Evolutionary conservation across 2,888 invertebrate genomes (phyloP).

Genomic region (Timandra comae): DNA sequence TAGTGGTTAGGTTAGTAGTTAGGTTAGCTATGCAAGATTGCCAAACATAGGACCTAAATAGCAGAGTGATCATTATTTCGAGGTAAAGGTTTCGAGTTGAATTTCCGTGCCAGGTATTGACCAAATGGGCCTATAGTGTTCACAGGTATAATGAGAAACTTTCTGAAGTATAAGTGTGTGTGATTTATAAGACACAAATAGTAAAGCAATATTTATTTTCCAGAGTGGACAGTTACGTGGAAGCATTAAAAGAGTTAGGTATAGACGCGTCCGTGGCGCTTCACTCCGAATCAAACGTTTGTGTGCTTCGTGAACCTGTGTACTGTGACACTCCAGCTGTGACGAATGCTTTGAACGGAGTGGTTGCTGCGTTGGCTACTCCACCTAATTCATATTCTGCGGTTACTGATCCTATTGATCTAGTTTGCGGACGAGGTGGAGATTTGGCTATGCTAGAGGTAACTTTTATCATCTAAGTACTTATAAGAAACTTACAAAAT

Average conservation of each 20-base stretch:
- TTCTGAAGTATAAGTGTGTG: neutral
- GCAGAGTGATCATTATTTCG: neutral
- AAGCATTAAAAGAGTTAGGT: slow-evolving; percentile 81
- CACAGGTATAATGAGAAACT: neutral
- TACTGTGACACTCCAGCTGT: slow-evolving; percentile 72
- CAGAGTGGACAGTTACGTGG: slow-evolving; percentile 81
- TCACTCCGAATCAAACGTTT: slow-evolving; percentile 53
- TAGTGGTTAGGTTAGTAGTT: too few species aligned
- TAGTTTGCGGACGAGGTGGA: slow-evolving; percentile 87
- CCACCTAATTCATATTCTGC: slow-evolving; percentile 90
- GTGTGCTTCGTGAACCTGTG: slow-evolving; percentile 70
- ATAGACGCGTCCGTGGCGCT: slow-evolving; percentile 66
- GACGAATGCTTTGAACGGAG: slow-evolving; percentile 55
- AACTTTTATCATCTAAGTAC: too few species aligned
- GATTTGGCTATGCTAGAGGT: slow-evolving; percentile 86
- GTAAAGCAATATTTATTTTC: slow-evolving; percentile 2
- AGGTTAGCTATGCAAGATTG: too few species aligned
- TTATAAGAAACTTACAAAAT: too few species aligned
- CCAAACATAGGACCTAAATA: too few species aligned
- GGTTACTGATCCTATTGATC: slow-evolving; percentile 86
- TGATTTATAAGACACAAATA: neutral
- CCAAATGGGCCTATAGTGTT: neutral
- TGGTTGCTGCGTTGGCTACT: slow-evolving; percentile 77
- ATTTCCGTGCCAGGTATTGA: neutral
- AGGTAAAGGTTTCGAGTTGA: neutral